A percentile compares a stretch with the other conserved stretches of the same genome.
These are phyloP conservation scores for Molorchus minor DNA, from an alignment of 2,888 invertebrate species.

Conservation along the genomic window DNA sequence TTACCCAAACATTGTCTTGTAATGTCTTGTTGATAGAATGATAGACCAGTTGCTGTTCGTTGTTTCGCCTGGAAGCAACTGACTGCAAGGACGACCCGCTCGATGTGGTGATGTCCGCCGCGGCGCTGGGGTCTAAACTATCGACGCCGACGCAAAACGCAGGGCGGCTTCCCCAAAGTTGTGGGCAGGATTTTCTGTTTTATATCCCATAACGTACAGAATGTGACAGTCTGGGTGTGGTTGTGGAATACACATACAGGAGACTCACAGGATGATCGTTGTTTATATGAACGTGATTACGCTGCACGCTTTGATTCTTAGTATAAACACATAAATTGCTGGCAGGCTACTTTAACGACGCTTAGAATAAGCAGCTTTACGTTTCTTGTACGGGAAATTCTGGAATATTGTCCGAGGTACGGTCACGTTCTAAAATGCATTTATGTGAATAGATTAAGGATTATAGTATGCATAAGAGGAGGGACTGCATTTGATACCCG, in stretches of 20 bases:
- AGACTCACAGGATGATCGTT: constrained; percentile 47
- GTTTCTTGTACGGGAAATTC: constrained; percentile 25
- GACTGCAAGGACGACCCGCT: constrained; percentile 52
- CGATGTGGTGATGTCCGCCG: constrained; percentile 57
- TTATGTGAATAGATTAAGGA: constrained; percentile 51
- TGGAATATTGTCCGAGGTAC: constrained; percentile 26
- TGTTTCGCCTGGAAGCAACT: constrained; percentile 46
- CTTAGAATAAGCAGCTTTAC: constrained; percentile 35
- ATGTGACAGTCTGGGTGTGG: constrained; percentile 66
- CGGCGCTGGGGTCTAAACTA: constrained; percentile 54
- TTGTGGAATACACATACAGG: constrained; percentile 65
- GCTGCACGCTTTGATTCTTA: constrained; percentile 48
- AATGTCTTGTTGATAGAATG: constrained; percentile 2
- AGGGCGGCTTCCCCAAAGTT: constrained; percentile 60
- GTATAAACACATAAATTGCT: constrained; percentile 49
- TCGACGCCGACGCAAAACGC: constrained; percentile 63
- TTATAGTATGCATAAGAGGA: constrained; percentile 53
- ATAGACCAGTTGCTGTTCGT: constrained; percentile 35
- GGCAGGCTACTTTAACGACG: constrained; percentile 36
- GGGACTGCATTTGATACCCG: constrained; percentile 55
- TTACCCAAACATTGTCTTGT: constrained; percentile 1
- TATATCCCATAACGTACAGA: constrained; percentile 68
- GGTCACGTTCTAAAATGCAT: constrained; percentile 51
- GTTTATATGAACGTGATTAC: constrained; percentile 48
- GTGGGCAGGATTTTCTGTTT: constrained; percentile 63